A percentile compares a stretch with the other conserved stretches of the same genome.
phyloP scores from a whole-genome alignment of 1,140 invertebrate genomes.

The Drosophila pandora region DNA sequence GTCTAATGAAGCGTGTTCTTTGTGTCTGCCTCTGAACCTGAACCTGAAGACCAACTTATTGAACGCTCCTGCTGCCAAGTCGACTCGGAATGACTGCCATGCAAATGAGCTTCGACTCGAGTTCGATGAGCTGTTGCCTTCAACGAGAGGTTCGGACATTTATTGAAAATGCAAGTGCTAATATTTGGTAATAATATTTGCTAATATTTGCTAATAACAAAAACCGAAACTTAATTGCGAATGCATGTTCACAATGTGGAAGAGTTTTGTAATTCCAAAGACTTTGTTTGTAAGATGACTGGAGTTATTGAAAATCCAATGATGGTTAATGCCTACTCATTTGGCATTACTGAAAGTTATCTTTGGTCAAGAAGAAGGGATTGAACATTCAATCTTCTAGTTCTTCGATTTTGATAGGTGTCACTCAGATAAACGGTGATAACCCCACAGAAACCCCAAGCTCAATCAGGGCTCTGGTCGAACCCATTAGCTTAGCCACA shows the following conservation, averaged over 20 bases:
- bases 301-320: neutral
- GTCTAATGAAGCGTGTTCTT: slow-evolving; percentile 68
- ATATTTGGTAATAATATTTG: slow-evolving; percentile 79
- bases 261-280: neutral
- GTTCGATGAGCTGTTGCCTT: slow-evolving; percentile 40
- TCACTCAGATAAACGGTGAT: slow-evolving; percentile 6
- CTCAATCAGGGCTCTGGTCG: slow-evolving; percentile 17
- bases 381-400: neutral
- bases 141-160: slow-evolving; percentile 46
- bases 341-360: neutral
- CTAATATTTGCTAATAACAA: slow-evolving; percentile 74
- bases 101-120: slow-evolving; percentile 63
- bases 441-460: slow-evolving; percentile 1
- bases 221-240: slow-evolving; percentile 74
- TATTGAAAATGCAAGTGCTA: slow-evolving; percentile 78
- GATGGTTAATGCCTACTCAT: neutral
- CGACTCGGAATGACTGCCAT: slow-evolving; percentile 48
- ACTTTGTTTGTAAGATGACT: neutral
- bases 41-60: slow-evolving; percentile 43
- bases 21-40: slow-evolving; percentile 56
- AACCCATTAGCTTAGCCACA: slow-evolving; percentile 67
- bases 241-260: slow-evolving; percentile 41
- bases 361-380: too few species aligned
- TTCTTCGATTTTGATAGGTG: slow-evolving; percentile 1
- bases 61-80: slow-evolving; percentile 22